Evolutionary conservation across 1,140 invertebrate species (phyloP).

Genomic region (Adoxophyes honmai): DNA sequence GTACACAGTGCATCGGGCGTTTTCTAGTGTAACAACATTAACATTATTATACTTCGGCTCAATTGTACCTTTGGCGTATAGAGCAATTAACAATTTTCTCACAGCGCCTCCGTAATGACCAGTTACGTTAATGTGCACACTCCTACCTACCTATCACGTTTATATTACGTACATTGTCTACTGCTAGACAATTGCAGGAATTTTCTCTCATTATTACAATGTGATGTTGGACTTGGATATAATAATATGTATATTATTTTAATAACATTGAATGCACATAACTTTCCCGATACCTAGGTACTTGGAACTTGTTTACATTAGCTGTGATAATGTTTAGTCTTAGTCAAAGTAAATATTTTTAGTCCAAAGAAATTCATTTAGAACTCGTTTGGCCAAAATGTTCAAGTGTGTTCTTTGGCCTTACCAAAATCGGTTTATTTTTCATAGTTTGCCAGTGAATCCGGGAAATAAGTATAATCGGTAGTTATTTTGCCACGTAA

Average conservation of each 20-base stretch:
- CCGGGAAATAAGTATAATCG: background rate
- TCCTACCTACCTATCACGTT: background rate
- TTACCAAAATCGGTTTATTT: too few relatives aligned
- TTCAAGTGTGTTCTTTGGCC: too few relatives aligned
- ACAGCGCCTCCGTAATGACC: background rate
- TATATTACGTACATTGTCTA: conserved; percentile 12
- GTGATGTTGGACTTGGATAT: background rate
- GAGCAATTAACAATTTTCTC: conserved; percentile 5
- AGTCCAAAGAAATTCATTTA: too few relatives aligned
- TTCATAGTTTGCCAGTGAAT: background rate
- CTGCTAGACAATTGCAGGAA: conserved; percentile 1
- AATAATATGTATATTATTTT: background rate
- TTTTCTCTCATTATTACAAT: conserved; percentile 9
- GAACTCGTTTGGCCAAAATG: too few relatives aligned
- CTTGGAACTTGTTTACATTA: too few relatives aligned
- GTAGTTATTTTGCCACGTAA: background rate
- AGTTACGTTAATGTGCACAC: conserved; percentile 13
- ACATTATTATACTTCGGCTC: background rate
- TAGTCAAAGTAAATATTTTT: too few relatives aligned
- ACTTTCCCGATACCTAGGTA: too few relatives aligned
- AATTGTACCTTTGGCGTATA: background rate
- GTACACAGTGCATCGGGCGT: background rate
- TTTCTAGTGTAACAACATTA: background rate
- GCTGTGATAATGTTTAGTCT: too few relatives aligned
- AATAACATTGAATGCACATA: too few relatives aligned